These are phyloP conservation scores for Arion vulgaris DNA, from an alignment of 1,140 invertebrate genomes.

Conservation along the genomic window DNA sequence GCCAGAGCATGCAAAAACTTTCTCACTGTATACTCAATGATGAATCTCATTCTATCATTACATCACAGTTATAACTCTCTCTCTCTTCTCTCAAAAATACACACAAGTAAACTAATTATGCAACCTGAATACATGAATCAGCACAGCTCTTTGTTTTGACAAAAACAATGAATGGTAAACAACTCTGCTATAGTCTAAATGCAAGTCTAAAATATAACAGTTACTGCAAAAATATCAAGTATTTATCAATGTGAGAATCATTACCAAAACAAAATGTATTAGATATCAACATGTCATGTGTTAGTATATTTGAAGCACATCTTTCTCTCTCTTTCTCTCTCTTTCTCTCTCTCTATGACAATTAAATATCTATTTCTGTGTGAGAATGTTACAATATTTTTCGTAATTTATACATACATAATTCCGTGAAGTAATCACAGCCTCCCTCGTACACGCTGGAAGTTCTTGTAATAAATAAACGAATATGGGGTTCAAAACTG, in stretches of 20 bases:
- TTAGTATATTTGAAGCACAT: no score
- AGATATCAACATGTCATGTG: no score
- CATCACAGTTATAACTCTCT: not conserved
- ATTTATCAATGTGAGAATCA: not conserved
- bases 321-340: no score
- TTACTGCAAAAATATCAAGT: not conserved
- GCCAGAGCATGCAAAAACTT: no score
- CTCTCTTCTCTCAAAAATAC: not conserved
- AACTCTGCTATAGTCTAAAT: not conserved
- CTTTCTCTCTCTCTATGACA: no score
- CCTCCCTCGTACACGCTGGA: not conserved
- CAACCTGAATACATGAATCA: not conserved
- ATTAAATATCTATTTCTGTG: not conserved
- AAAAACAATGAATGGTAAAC: not conserved
- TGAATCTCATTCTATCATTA: no score
- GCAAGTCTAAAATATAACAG: not conserved
- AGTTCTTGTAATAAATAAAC: conserved; percentile 10
- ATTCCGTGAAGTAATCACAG: not conserved
- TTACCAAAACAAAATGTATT: not conserved
- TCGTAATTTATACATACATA: not conserved
- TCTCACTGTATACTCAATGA: no score
- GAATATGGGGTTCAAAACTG: no score
- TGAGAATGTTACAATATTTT: not conserved
- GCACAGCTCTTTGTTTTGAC: not conserved
- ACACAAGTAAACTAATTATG: not conserved